A percentile compares a stretch with the other conserved stretches of the same genome.
Conservation (phyloP, 1,140 invertebrate genomes). For the Druon quercuslanigerum region DNA sequence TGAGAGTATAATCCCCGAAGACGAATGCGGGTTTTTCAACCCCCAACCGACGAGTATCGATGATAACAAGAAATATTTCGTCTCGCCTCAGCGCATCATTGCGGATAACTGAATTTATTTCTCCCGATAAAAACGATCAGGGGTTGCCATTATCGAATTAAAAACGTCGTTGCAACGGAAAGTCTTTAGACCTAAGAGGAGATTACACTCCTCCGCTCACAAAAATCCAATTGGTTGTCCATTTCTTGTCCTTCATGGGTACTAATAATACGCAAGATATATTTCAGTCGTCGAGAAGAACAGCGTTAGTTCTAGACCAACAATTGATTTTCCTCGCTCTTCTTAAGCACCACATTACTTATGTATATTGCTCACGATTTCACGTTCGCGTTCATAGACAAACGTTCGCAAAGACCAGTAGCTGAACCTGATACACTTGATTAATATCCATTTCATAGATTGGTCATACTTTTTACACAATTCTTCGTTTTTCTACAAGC, state of each 20-base stretch:
- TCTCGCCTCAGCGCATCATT: conserved; percentile 25
- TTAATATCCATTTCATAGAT: neutral
- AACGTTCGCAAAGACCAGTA: neutral
- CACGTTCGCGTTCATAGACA: neutral
- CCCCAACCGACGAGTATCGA: conserved; percentile 18
- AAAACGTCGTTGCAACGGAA: conserved; percentile 7
- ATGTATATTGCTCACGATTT: neutral
- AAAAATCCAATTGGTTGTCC: neutral
- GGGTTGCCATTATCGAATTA: conserved; percentile 14
- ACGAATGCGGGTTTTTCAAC: conserved; percentile 22
- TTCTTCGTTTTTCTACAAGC: neutral
- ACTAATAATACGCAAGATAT: conserved; percentile 7
- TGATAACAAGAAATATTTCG: conserved; percentile 31
- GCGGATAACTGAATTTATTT: conserved; percentile 31
- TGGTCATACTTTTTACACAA: neutral
- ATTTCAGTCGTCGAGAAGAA: neutral
- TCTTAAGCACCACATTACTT: neutral
- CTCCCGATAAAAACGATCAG: conserved; percentile 12
- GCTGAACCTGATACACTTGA: neutral
- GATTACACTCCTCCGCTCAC: neutral
- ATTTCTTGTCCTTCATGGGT: conserved; percentile 8
- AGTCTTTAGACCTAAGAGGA: neutral
- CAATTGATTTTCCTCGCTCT: neutral
- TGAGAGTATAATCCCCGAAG: conserved; percentile 10
- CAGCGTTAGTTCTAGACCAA: neutral